Conservation (phyloP, 2,113 vertebrate species). For the Forbesichthys papilliferus region DNA sequence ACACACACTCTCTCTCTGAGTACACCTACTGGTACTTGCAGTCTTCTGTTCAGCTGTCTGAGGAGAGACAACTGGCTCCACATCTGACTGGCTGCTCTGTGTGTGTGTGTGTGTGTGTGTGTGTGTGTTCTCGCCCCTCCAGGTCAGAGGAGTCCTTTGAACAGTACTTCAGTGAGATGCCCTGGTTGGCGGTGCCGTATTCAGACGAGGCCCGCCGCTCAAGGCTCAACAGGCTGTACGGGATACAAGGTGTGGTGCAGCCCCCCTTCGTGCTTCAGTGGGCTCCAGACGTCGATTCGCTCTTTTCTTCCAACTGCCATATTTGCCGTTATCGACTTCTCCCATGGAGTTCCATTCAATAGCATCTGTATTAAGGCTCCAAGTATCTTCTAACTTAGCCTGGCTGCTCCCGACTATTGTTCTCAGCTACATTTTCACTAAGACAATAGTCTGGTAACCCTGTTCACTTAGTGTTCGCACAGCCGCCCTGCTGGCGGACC, state of each 20-base stretch:
- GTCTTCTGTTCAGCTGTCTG: background rate
- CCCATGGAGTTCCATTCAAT: too few species aligned
- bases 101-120: background rate
- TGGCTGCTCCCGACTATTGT: too few species aligned
- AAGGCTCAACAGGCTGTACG: conserved; percentile 93
- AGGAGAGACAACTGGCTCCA: background rate
- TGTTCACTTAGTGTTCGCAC: too few species aligned
- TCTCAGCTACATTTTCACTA: too few species aligned
- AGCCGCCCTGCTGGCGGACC: too few species aligned
- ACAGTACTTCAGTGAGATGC: conserved; percentile 99
- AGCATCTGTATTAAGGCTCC: too few species aligned
- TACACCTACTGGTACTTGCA: background rate
- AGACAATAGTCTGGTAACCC: too few species aligned
- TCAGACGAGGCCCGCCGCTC: conserved; percentile 89
- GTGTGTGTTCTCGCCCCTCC: background rate
- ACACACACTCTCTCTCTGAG: background rate
- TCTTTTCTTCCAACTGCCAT: too few species aligned
- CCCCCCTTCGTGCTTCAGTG: background rate
- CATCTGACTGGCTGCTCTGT: background rate
- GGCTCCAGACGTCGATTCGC: background rate
- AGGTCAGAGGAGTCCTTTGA: conserved; percentile 98
- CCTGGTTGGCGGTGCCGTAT: conserved; percentile 94
- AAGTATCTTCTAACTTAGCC: too few species aligned
- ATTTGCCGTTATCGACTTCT: too few species aligned
- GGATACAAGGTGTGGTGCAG: conserved; percentile 89